Percentiles rank a stretch among this genome's conserved stretches.
Conservation (phyloP, 2,113 vertebrate species). For the Abramis brama region DNA sequence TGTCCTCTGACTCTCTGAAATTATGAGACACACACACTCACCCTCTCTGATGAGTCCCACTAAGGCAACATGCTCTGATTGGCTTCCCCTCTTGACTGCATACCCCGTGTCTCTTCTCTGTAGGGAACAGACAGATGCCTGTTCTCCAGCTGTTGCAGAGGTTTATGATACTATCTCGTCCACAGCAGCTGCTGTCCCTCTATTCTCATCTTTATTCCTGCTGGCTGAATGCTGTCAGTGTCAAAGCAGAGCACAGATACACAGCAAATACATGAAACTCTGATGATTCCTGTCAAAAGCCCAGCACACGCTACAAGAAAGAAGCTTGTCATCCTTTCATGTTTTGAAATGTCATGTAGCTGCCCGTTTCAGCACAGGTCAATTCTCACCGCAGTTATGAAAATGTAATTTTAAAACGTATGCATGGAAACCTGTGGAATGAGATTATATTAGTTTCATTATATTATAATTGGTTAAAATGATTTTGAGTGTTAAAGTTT, state of each 20-base stretch:
- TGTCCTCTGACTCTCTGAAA: slow-evolving; percentile 50
- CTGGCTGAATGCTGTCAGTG: background rate
- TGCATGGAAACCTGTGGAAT: background rate
- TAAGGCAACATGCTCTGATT: slow-evolving; percentile 1
- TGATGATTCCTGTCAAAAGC: background rate
- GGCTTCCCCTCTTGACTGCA: background rate
- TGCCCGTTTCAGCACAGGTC: background rate
- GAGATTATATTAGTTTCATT: background rate
- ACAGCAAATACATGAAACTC: background rate
- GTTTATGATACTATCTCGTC: slow-evolving; percentile 21
- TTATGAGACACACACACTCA: slow-evolving; percentile 24
- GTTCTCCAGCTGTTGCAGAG: slow-evolving; percentile 13
- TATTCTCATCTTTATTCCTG: background rate
- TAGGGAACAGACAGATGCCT: slow-evolving; percentile 22
- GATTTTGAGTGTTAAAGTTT: background rate
- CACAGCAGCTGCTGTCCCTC: slow-evolving; percentile 2
- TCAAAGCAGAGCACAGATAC: background rate
- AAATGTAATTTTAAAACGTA: background rate
- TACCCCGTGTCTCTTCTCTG: slow-evolving; percentile 39
- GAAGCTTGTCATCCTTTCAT: slow-evolving; percentile 1
- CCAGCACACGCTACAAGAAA: background rate
- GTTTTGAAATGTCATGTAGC: background rate
- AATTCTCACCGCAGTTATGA: background rate
- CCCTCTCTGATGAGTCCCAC: background rate
- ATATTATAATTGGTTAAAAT: background rate